phyloP scores from a whole-genome alignment of 2,113 vertebrate genomes.

The Plecotus auritus region DNA sequence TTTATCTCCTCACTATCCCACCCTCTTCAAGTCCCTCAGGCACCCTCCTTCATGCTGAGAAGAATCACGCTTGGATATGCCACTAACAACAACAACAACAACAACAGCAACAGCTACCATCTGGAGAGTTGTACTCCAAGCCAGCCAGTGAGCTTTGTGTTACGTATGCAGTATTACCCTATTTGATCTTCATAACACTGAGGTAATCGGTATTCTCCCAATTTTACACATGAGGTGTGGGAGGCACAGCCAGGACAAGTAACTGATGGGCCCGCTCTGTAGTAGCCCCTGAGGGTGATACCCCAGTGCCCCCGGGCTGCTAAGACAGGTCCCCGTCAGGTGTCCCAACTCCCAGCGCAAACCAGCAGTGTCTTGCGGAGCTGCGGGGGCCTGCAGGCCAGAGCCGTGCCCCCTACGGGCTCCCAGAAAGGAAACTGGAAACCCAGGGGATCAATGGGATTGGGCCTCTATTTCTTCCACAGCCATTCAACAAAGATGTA shows the following conservation, averaged over 20 bases:
- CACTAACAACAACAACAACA: neutral
- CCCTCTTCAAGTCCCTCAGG: neutral
- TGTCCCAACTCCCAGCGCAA: neutral
- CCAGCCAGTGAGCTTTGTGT: neutral
- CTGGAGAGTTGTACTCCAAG: conserved; percentile 7
- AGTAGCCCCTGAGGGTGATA: neutral
- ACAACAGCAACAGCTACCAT: neutral
- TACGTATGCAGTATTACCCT: neutral
- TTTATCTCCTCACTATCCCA: neutral
- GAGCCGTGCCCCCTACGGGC: neutral
- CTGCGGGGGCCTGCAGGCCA: neutral
- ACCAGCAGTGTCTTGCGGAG: neutral
- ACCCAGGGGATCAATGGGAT: neutral
- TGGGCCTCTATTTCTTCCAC: neutral
- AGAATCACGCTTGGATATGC: neutral
- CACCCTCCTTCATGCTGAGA: neutral
- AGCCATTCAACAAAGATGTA: neutral
- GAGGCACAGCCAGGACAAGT: neutral
- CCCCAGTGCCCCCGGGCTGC: neutral
- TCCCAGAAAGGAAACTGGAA: neutral
- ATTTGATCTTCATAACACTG: neutral
- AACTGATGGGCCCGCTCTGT: neutral
- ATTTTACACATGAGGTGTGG: neutral
- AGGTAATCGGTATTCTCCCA: neutral
- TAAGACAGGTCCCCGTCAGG: neutral